Conservation (phyloP, 2,113 vertebrate genomes). For the Calonectris borealis region DNA sequence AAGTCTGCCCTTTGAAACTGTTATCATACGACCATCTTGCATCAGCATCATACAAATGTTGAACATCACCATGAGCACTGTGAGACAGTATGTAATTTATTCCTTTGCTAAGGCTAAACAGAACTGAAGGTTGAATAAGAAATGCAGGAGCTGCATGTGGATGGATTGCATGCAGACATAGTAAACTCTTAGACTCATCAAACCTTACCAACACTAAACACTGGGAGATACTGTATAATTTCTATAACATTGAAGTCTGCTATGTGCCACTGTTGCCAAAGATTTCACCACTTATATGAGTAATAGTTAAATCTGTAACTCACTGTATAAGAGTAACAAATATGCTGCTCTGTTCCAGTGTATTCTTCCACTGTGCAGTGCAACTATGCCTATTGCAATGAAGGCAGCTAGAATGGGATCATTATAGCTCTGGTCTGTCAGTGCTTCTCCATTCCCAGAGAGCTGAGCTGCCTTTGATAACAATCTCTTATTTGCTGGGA, state of each 20-base stretch:
- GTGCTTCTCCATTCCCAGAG: neutral
- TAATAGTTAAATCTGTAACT: neutral
- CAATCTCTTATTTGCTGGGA: neutral
- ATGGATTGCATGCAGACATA: neutral
- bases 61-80: neutral
- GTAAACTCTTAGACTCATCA: neutral
- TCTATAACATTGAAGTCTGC: neutral
- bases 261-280: neutral
- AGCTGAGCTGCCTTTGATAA: neutral
- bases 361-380: neutral
- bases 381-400: fast-evolving
- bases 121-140: neutral
- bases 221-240: neutral
- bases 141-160: neutral
- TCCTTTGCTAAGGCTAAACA: neutral
- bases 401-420: neutral
- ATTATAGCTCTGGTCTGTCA: neutral
- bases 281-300: neutral
- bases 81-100: neutral
- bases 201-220: neutral
- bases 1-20: neutral
- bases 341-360: neutral
- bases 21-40: neutral
- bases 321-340: neutral
- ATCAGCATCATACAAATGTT: neutral